Evolutionary conservation across 1,140 invertebrate genomes (phyloP).

Genomic region (Sitodiplosis mosellana): DNA sequence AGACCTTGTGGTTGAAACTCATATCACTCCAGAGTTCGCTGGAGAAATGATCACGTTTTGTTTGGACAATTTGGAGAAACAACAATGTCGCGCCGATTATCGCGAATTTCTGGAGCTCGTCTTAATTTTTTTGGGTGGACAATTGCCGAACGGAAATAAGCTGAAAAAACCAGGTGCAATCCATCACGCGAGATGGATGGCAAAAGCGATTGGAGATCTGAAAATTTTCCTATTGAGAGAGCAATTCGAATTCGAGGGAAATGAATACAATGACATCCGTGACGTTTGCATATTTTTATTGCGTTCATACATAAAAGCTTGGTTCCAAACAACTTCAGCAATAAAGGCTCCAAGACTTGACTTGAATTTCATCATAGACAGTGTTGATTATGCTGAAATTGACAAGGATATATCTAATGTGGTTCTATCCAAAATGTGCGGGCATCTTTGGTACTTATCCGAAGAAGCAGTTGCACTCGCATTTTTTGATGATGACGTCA

Average conservation of each 20-base stretch:
- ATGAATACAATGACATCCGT: neutral
- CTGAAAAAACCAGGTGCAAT: conserved; percentile 12
- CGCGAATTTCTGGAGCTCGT: conserved; percentile 8
- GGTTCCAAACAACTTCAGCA: neutral
- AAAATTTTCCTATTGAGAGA: conserved; percentile 18
- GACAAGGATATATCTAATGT: neutral
- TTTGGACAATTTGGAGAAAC: too few species aligned
- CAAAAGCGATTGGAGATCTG: conserved; percentile 19
- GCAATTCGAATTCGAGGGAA: too few species aligned
- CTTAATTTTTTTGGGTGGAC: too few species aligned
- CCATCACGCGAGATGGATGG: conserved; percentile 19
- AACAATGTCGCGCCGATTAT: conserved; percentile 4
- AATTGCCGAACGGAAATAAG: neutral
- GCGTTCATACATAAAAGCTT: neutral
- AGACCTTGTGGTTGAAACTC: too few species aligned
- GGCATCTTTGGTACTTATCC: conserved; percentile 15
- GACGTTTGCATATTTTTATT: neutral
- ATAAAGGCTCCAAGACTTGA: neutral
- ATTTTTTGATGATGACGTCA: conserved; percentile 14
- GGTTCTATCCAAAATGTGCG: conserved; percentile 8
- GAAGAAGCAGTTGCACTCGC: conserved; percentile 9
- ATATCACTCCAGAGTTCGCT: neutral
- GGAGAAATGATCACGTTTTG: neutral
- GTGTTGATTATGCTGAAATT: neutral
- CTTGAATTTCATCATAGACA: neutral